Base-by-base conservation (phyloP, 2,888 invertebrate species). In the Microctonus hyperodae region DNA sequence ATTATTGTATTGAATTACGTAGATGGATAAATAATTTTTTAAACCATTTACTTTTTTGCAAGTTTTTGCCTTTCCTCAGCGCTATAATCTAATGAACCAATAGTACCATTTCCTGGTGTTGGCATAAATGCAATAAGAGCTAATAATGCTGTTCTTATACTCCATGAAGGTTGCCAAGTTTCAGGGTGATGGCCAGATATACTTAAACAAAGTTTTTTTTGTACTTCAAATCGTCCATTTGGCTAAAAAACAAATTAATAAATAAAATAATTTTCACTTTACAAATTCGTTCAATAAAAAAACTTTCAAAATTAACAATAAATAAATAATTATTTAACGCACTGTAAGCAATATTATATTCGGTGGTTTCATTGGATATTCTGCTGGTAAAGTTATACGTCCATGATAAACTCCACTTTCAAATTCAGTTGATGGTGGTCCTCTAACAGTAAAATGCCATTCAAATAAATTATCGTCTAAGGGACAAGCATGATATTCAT, bases 121-220 rank as follows among this genome's bases (percentile, higher is more conserved):
- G 96, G 96, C 95, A 97, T 95, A 81, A 97, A 97, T 1, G 96
- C 95, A 77, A 97, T 96, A 67, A 97, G 86, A 16, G 97, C 97
- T 72, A 97, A 85, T 67, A 97, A 85, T 11, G 96, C 96, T 62
- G 97, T 97, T 70, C 97, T 88, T 73, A 97, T 96, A 33, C 96
- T 96, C 97, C 97, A 97, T 2, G 95, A 96, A 28, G 97, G 97
- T 80, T 96, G 95, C 97, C 97, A 98, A 40, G 95, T 95, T 84
- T 98, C 97, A n/a, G 97, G 97, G 84, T 97, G 97, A 85, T 96
- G 92, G 5, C 95, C 96, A 69, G 96, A 97, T 77, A 97, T 97
- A 71, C 95, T 96, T 73, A 97, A 86, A 82, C 97, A 98, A 77
- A 98, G 96, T 85, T 97, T 97, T 83, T 94, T 96, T 83, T 95